Evolutionary conservation across 2,113 vertebrate species (phyloP).

Genomic region (Antennarius striatus): DNA sequence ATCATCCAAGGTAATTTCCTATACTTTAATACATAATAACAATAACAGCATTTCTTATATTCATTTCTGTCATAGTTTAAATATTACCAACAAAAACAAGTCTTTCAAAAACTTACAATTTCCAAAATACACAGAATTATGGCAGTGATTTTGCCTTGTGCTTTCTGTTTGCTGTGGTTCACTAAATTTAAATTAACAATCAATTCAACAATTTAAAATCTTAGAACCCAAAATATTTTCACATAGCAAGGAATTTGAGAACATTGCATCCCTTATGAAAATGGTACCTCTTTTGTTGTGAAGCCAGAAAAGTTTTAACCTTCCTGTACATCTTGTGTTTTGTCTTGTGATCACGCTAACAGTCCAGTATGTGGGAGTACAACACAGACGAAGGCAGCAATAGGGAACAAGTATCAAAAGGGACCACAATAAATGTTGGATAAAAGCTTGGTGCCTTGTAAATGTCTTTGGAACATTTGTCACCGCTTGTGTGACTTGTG

Average conservation of each 20-base stretch:
- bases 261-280: conserved; percentile 40
- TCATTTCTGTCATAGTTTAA: too few relatives aligned
- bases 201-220: too few relatives aligned
- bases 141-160: conserved; percentile 24
- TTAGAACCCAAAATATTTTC: conserved; percentile 22
- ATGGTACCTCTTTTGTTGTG: conserved; percentile 57
- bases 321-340: conserved; percentile 47
- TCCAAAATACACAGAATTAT: not conserved
- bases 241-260: conserved; percentile 42
- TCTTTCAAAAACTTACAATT: conserved; percentile 12
- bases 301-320: conserved; percentile 55
- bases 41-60: too few relatives aligned
- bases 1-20: conserved; percentile 18
- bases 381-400: conserved; percentile 44
- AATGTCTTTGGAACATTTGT: conserved; percentile 57
- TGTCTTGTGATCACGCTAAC: conserved; percentile 65
- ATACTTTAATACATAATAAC: not conserved
- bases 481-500: conserved; percentile 63
- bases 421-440: conserved; percentile 1
- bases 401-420: conserved; percentile 23
- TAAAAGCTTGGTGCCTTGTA: conserved; percentile 27
- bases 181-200: too few relatives aligned
- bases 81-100: not conserved
- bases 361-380: conserved; percentile 29
- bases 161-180: conserved; percentile 16